Evolutionary conservation across 1,140 invertebrate species (phyloP).

Genomic region (Camponotus vicinus): DNA sequence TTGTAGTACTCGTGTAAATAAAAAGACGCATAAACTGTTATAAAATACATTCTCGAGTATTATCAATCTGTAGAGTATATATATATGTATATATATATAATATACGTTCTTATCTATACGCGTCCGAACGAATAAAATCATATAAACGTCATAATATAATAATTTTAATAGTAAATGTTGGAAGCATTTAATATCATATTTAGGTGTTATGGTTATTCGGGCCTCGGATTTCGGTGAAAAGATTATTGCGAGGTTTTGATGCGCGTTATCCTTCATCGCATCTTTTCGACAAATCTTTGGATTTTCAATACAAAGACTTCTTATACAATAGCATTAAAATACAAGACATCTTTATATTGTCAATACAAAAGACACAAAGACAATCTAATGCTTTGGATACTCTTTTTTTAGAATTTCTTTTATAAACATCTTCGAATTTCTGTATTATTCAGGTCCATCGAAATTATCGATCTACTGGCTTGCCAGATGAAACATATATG

Average conservation of each 20-base stretch:
- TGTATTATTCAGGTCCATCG: neutral
- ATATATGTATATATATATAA: conserved; percentile 72
- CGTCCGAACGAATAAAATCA: conserved; percentile 83
- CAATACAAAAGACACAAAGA: conserved; percentile 36
- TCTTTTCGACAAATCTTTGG: neutral
- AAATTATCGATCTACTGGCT: conserved; percentile 6
- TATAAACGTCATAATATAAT: conserved; percentile 81
- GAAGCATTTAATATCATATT: conserved; percentile 85
- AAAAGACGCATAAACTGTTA: conserved; percentile 86
- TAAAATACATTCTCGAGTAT: conserved; percentile 87
- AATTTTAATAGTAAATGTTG: conserved; percentile 83
- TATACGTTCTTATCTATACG: conserved; percentile 77
- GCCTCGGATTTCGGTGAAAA: conserved; percentile 77
- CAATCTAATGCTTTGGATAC: conserved; percentile 1
- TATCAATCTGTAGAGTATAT: conserved; percentile 81
- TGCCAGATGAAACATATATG: neutral
- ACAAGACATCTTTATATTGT: no score
- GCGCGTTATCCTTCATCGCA: conserved; percentile 27
- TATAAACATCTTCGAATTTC: neutral
- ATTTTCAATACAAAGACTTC: conserved; percentile 30
- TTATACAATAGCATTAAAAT: neutral
- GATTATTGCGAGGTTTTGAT: conserved; percentile 73
- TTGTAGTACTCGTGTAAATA: conserved; percentile 84
- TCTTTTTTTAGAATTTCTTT: neutral
- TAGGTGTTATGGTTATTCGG: conserved; percentile 67